Evolutionary conservation across 2,797 vertebrate species (phyloP), one percentile per base, ranked within the genome.

Genomic region (Taenioides sp.): DNA sequence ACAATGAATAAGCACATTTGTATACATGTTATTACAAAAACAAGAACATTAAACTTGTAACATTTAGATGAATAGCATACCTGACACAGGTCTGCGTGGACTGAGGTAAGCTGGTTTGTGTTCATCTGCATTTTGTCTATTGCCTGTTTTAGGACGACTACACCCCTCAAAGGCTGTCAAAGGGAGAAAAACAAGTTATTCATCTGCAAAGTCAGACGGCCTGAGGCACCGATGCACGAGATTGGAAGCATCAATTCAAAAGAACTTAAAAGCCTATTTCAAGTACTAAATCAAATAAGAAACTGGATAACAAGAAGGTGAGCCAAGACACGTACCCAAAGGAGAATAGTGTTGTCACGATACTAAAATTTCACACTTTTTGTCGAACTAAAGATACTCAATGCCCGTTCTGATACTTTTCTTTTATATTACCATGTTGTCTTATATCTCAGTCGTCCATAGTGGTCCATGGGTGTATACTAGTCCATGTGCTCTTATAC

Each of bases 51-150:
- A 50, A 50, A 52, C 50, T 20, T 18, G 1, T 10, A n/a, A 55
- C 54, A 55, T 3, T 23, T 57, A 11, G 4, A 14, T 1, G 2
- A 5, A 25, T 57, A 23, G 11, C 54, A 14, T 88, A 99, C 98
- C 96, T 99, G 98, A 95, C 98, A 99, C 86, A 99, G 95, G 94
- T 99, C 98, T 80, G 97, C 97, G 0, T 99, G 98, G 92, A 99
- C 95, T 94, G 98, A 99, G 95, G 98, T 99, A 94, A 99, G 95
- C 94, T 99, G 98, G 95, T 98, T 99, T 93, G 97, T 97, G 92
- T 98, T 99, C 96, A 99, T 99, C 95, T 99, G 98, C 97, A 99
- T 99, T 95, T 99, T 99, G 94, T 99, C 98, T 94, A 99, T 97
- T 92, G 97, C 98, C 96, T 98, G 98, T 94, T 96, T 98, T 84